Percentiles rank a stretch among this genome's conserved stretches.
Conservation (phyloP, 2,888 invertebrate species). For the Lacanobia wlatinum region DNA sequence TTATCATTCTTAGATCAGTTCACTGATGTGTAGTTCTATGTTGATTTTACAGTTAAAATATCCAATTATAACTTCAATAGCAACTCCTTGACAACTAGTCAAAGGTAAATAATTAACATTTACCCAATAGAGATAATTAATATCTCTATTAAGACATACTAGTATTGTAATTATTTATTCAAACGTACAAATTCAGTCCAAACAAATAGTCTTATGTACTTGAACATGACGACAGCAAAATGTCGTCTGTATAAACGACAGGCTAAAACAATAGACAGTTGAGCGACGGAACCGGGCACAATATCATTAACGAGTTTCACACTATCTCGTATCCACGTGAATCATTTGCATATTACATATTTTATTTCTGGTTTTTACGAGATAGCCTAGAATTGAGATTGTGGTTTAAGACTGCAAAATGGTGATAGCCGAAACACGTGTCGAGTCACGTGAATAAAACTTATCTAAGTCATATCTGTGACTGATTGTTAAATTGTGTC, state of each 20-base stretch:
- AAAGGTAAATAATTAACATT: conserved; percentile 22
- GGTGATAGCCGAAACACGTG: conserved; percentile 16
- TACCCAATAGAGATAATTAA: background rate
- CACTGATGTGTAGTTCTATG: background rate
- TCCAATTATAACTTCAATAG: background rate
- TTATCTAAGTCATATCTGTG: conserved; percentile 20
- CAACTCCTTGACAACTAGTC: conserved; percentile 21
- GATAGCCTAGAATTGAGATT: conserved; percentile 15
- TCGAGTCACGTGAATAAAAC: conserved; percentile 6
- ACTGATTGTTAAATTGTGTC: conserved; percentile 3
- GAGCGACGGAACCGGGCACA: conserved; percentile 25
- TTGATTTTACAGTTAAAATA: background rate
- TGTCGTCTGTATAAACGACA: conserved; percentile 18
- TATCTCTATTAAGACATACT: conserved; percentile 7
- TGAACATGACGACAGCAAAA: conserved; percentile 25
- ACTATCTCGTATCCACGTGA: conserved; percentile 19
- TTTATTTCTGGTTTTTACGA: conserved; percentile 28
- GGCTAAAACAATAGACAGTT: conserved; percentile 49
- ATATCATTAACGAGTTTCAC: conserved; percentile 34
- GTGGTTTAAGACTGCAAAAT: background rate
- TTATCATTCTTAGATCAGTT: conserved; percentile 10
- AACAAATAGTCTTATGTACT: conserved; percentile 42
- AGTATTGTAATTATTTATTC: conserved; percentile 29
- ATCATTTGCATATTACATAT: conserved; percentile 19
- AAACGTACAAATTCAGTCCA: conserved; percentile 42